A percentile compares a stretch with the other conserved stretches of the same genome.
phyloP scores from a whole-genome alignment of 2,888 invertebrate species.

The Marasmarcha lunaedactyla region DNA sequence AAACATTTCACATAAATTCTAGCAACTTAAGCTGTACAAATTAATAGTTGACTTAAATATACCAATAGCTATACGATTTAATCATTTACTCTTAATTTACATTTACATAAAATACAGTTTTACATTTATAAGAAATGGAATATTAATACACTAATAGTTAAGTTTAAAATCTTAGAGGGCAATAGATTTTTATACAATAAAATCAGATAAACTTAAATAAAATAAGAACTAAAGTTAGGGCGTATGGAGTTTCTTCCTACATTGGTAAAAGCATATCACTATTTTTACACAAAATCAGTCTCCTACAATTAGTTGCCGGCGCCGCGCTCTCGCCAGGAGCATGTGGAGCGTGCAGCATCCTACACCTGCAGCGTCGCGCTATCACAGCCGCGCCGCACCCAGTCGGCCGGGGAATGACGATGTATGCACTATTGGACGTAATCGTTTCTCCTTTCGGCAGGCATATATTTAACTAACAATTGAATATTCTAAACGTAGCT shows the following conservation, averaged over 20 bases:
- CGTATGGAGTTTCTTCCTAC: slow-evolving; percentile 35
- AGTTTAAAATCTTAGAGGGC: slow-evolving; percentile 22
- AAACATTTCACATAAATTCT: slow-evolving; percentile 54
- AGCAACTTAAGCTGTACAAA: slow-evolving; percentile 56
- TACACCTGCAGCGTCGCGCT: too few relatives aligned
- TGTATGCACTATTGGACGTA: slow-evolving; percentile 19
- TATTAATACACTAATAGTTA: slow-evolving; percentile 27
- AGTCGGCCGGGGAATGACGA: slow-evolving; percentile 52
- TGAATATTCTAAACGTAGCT: too few relatives aligned
- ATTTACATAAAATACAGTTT: slow-evolving; percentile 57
- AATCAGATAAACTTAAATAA: slow-evolving; percentile 20
- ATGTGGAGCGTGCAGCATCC: slow-evolving; percentile 20
- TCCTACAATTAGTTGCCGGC: slow-evolving; percentile 65
- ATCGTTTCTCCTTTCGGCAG: too few relatives aligned
- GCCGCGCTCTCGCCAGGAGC: slow-evolving; percentile 39
- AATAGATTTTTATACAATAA: slow-evolving; percentile 31
- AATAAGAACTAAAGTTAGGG: slow-evolving; percentile 28
- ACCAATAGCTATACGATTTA: slow-evolving; percentile 20
- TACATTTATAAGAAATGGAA: slow-evolving; percentile 51
- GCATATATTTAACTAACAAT: too few relatives aligned
- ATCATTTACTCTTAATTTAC: slow-evolving; percentile 29
- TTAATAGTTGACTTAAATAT: slow-evolving; percentile 48
- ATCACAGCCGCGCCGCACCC: slow-evolving; percentile 67
- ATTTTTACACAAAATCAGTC: slow-evolving; percentile 66
- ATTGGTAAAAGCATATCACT: slow-evolving; percentile 56